phyloP scores from a whole-genome alignment of 2,797 vertebrate genomes.

The Aselliscus stoliczkanus region DNA sequence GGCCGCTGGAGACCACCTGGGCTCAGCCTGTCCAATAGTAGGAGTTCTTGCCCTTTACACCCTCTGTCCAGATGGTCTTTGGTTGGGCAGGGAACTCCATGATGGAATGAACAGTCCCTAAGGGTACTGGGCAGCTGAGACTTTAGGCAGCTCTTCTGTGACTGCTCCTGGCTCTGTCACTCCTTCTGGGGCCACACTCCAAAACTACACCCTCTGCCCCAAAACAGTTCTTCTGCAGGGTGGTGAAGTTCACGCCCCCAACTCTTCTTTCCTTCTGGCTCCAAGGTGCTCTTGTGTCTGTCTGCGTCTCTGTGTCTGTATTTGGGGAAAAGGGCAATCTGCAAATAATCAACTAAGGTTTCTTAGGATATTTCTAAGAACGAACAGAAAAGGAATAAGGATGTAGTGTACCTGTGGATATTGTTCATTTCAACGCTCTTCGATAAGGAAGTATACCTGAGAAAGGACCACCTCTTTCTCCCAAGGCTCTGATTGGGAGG shows the following conservation, averaged over 20 bases:
- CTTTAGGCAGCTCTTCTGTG: slow-evolving; percentile 27
- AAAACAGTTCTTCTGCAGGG: neutral
- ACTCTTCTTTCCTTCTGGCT: slow-evolving; percentile 51
- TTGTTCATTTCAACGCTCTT: neutral
- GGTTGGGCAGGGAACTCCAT: neutral
- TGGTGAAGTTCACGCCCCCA: neutral
- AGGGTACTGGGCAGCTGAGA: neutral
- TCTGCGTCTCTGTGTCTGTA: neutral
- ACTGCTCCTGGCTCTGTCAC: neutral
- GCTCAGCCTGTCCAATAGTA: neutral
- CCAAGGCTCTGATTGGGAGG: neutral
- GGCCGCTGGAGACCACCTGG: neutral
- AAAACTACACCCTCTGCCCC: neutral
- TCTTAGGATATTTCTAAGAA: neutral
- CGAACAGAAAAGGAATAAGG: neutral
- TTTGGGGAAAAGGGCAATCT: slow-evolving; percentile 56
- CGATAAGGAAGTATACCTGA: neutral
- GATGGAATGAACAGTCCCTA: neutral
- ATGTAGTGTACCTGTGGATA: neutral
- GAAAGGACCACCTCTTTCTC: neutral
- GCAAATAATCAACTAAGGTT: slow-evolving; percentile 10
- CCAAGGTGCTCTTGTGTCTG: slow-evolving; percentile 68
- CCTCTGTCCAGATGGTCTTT: neutral
- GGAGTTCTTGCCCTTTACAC: neutral
- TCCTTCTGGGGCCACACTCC: neutral